Conservation (phyloP, 1,140 invertebrate genomes). For the Leptonema lineaticorne region DNA sequence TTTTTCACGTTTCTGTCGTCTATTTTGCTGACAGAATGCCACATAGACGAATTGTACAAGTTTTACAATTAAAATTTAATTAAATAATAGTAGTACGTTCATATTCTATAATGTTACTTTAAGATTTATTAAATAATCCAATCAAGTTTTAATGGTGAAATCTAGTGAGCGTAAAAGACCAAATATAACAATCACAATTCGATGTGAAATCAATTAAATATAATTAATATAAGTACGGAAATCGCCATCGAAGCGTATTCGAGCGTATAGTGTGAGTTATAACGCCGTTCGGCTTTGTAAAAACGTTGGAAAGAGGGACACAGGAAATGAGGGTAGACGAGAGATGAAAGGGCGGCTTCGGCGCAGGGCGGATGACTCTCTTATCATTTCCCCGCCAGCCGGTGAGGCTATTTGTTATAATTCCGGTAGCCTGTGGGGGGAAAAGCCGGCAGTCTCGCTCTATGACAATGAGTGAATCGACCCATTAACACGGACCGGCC, state of each 20-base stretch:
- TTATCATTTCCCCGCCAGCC: constrained; percentile 40
- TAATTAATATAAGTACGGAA: neutral
- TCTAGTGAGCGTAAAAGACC: no score
- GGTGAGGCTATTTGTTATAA: constrained; percentile 39
- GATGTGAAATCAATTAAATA: no score
- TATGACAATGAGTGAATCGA: constrained; percentile 41
- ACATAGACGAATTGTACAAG: no score
- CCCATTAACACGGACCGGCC: constrained; percentile 38
- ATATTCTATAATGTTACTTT: no score
- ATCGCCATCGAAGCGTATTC: neutral
- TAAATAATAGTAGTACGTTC: no score
- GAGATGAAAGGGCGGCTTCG: constrained; percentile 9
- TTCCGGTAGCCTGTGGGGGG: constrained; percentile 33
- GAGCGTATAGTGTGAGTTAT: neutral
- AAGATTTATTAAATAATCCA: no score
- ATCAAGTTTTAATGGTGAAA: no score
- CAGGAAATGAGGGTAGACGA: constrained; percentile 17
- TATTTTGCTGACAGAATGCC: no score
- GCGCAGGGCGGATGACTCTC: constrained; percentile 17
- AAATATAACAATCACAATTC: no score
- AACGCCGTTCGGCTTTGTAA: constrained; percentile 14
- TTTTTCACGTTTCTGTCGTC: no score
- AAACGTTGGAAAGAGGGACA: constrained; percentile 10
- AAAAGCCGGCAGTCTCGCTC: constrained; percentile 7
- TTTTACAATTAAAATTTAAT: no score